These are phyloP conservation scores for Cossypha polioptera DNA, from an alignment of 2,797 vertebrate species.

Conservation along the genomic window DNA sequence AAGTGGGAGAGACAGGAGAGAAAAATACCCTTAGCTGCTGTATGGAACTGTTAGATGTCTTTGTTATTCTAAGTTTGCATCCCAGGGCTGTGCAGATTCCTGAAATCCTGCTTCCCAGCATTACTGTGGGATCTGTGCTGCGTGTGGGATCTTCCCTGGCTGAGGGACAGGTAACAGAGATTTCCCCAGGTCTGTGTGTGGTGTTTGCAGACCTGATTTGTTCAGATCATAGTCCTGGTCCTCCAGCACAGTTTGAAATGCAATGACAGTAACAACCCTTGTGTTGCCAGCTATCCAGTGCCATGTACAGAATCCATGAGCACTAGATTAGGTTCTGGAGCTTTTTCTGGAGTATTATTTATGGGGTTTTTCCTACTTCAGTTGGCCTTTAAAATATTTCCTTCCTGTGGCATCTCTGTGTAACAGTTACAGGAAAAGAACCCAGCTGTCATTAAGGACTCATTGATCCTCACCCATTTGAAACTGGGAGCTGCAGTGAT, in stretches of 20 bases:
- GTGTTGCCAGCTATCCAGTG: neutral
- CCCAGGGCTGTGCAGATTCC: neutral
- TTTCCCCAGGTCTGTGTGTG: neutral
- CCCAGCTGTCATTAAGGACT: constrained; percentile 1
- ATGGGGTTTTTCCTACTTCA: fast-evolving
- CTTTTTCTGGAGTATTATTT: neutral
- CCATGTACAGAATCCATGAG: fast-evolving
- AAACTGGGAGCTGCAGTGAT: constrained; percentile 18
- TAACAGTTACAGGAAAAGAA: neutral
- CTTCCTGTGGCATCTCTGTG: neutral
- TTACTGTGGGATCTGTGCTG: neutral
- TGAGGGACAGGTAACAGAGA: neutral
- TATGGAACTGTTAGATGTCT: neutral
- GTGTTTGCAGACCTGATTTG: neutral
- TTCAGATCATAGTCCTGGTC: neutral
- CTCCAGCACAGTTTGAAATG: neutral
- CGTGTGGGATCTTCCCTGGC: neutral
- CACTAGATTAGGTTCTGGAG: neutral
- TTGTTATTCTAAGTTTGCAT: neutral
- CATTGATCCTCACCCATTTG: neutral
- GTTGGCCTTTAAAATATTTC: neutral
- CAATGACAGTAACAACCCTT: neutral
- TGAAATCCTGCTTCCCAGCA: neutral
- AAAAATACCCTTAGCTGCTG: neutral
- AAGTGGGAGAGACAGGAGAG: neutral